Evolutionary conservation across 2,113 vertebrate species (phyloP), one percentile per base, ranked within the genome.

Genomic region (Piprites chloris): DNA sequence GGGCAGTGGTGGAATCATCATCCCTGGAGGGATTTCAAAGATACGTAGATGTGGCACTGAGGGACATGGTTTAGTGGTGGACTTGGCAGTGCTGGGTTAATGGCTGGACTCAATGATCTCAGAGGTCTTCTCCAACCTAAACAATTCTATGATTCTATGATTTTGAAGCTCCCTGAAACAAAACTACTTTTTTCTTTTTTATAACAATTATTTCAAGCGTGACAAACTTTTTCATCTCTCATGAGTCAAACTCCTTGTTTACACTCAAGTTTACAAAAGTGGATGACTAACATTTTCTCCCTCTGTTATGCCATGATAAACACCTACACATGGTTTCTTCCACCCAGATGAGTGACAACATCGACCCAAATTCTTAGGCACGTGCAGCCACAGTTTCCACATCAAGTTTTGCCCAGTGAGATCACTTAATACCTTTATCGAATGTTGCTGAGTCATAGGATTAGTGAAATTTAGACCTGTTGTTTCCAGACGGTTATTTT

Each of bases 21-120:
- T 22, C 47, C 17, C 30, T 62, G 71, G 7, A 32, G 16, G 9
- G 4, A 27, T 41, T 75, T 62, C 8, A 14, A 61, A 69, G 30
- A 32, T 30, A 30, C 0, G 0, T 5, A 41, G 26, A 35, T 55
- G 55, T 55, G 47, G 50, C 47, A 11, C 41, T 5, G 46, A 58
- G 63, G 63, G 49, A 37, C 49, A 28, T 9, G 55, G 32, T 37
- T 84, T 35, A 27, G 14, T 27, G 30, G 26, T 75, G 62, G 47
- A 6, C 33, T 68, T 68, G 78, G 24, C 55, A 83, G 62, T 18
- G 39, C 71, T 82, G 62, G 14, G 30, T 41, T 83, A 50, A 32
- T 41, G 35, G 30, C 1, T 27, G 41, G 14, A 55, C 17, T 83
- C 2, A 0, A 2, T 28, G 41, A 19, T 8, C 30, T 62, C 6